Conservation (phyloP, 2,797 vertebrate species). For the Pterois miles region DNA sequence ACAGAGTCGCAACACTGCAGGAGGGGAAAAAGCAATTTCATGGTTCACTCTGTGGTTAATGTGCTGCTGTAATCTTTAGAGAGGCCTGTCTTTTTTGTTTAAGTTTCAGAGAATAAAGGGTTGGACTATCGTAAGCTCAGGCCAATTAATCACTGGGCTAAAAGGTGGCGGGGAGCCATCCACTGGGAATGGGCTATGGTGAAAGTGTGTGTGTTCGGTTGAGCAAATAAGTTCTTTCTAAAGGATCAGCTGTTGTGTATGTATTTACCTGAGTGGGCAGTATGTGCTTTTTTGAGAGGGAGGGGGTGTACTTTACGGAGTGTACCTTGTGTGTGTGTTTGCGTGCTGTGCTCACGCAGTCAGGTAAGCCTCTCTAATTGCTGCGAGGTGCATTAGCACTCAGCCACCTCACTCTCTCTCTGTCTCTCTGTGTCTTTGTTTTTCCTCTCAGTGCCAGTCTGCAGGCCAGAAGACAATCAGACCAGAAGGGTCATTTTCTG, state of each 20-base stretch:
- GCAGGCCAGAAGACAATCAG: slow-evolving; percentile 89
- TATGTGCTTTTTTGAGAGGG: slow-evolving; percentile 11
- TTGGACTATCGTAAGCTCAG: slow-evolving; percentile 77
- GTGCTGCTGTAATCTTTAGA: slow-evolving; percentile 83
- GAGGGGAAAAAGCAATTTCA: slow-evolving; percentile 90
- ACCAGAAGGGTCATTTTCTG: slow-evolving; percentile 94
- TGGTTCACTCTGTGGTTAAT: slow-evolving; percentile 84
- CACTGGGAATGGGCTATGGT: slow-evolving; percentile 32
- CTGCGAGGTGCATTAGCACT: slow-evolving; percentile 84
- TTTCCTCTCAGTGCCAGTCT: slow-evolving; percentile 85
- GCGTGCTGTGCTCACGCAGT: slow-evolving; percentile 72
- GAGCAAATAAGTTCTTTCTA: slow-evolving; percentile 37
- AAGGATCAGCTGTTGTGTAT: slow-evolving; percentile 57
- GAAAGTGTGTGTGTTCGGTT: slow-evolving; percentile 36
- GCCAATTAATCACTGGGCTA: slow-evolving; percentile 83
- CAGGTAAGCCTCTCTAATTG: slow-evolving; percentile 84
- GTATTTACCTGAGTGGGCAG: slow-evolving; percentile 50
- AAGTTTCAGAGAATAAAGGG: slow-evolving; percentile 85
- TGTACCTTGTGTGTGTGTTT: slow-evolving; percentile 61
- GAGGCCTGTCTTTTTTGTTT: slow-evolving; percentile 83
- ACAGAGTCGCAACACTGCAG: slow-evolving; percentile 78
- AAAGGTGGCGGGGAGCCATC: slow-evolving; percentile 68
- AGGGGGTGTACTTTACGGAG: slow-evolving; percentile 40
- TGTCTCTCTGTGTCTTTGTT: slow-evolving; percentile 72
- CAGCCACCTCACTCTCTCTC: slow-evolving; percentile 56